Base-by-base conservation (phyloP, 2,888 invertebrate species). In the Drosophila mimetica region DNA sequence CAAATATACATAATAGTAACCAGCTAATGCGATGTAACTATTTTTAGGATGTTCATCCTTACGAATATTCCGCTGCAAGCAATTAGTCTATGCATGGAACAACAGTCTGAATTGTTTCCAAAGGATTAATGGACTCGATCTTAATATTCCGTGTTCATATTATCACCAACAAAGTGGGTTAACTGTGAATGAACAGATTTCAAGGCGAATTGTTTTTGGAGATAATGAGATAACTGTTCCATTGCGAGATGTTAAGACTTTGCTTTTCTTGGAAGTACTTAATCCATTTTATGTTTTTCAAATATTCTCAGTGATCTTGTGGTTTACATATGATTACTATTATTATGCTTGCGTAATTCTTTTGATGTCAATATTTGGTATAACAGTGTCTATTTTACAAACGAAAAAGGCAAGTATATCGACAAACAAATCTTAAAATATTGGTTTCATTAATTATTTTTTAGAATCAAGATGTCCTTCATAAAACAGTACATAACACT, bases 201-300 rank as follows among this genome's bases (percentile, higher is more conserved):
- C 90, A 9, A 75, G 97, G 90, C 93, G 96, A 47, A 93, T 95
- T 79, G 95, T 97, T 57, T 97, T 96, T 90, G 97, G 97, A 0
- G 92, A 94, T 22, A 98, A 98, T 92, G 95, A 96, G 90, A 98
- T 98, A 79, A 93, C 94, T 52, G 95, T 98, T 36, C 96, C 96
- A 4, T 94, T 97, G 50, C 94, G 95, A 86, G 94, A 95, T 50
- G 93, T 96, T 44, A 89, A 94, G 65, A 95, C 95, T 0, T 92
- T 97, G 13, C 92, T 97, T 0, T 94, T 96, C 37, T 92, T 97
- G 73, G 97, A 97, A 91, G 95, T 96, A 34, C 94, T 98, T 80
- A 97, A 98, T 92, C 98, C 98, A 4, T 98, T 98, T 93, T 98
- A 98, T 92, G 95, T 98, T 88, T 98, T 98, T 93, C 98, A 98